Evolutionary conservation across 1,140 invertebrate species (phyloP).

Genomic region (Bilobella aurantiaca): DNA sequence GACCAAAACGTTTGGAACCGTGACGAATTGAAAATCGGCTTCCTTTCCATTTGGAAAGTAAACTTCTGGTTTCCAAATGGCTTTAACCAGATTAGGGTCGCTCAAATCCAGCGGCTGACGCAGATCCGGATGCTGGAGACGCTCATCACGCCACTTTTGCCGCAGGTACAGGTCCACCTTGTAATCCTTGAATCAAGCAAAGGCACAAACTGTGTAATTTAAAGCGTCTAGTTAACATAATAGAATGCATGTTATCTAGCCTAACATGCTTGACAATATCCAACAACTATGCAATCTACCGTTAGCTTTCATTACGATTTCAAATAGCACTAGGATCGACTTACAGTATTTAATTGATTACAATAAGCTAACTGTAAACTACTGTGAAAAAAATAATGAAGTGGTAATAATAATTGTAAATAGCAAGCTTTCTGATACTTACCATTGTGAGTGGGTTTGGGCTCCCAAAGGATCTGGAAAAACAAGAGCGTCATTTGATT

Average conservation of each 20-base stretch:
- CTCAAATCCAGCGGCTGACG: constrained; percentile 47
- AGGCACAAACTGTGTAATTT: too few relatives aligned
- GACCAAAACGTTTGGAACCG: constrained; percentile 56
- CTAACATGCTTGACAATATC: too few relatives aligned
- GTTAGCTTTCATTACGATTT: too few relatives aligned
- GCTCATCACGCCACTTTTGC: constrained; percentile 48
- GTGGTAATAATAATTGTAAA: too few relatives aligned
- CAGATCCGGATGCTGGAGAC: constrained; percentile 45
- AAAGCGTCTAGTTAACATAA: too few relatives aligned
- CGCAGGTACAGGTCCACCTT: constrained; percentile 46
- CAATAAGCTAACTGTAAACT: too few relatives aligned
- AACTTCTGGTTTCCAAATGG: constrained; percentile 57
- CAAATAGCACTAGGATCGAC: too few relatives aligned
- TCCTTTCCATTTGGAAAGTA: constrained; percentile 59
- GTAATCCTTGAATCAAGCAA: constrained; percentile 52
- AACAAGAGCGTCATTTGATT: too few relatives aligned
- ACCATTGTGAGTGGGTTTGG: constrained; percentile 32
- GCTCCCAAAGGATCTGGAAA: constrained; percentile 22
- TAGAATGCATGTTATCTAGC: too few relatives aligned
- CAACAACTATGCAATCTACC: too few relatives aligned
- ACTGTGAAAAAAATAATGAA: too few relatives aligned
- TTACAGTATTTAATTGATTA: too few relatives aligned
- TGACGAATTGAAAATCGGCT: constrained; percentile 55
- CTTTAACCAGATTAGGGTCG: constrained; percentile 48
- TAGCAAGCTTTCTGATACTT: constrained; percentile 4